phyloP scores from a whole-genome alignment of 2,888 invertebrate genomes.

The Drosophila yooni region DNA sequence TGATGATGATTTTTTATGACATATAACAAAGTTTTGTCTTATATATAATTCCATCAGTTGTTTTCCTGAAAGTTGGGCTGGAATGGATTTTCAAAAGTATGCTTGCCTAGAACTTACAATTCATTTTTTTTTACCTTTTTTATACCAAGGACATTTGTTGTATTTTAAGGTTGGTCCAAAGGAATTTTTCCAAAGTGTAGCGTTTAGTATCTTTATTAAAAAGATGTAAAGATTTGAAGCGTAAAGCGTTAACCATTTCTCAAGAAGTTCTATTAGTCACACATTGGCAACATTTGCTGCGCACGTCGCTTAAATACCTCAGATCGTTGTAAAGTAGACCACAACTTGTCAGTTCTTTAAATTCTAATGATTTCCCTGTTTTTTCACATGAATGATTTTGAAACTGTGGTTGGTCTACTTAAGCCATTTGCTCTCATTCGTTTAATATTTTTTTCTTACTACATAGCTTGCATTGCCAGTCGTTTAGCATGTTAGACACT shows the following conservation, averaged over 20 bases:
- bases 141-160: not conserved
- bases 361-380: not conserved
- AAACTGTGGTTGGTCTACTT: slow-evolving; percentile 8
- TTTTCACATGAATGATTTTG: slow-evolving; percentile 20
- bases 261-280: not conserved
- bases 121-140: not conserved
- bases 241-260: not conserved
- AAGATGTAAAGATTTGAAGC: not conserved
- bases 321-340: not conserved
- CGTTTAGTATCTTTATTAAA: not conserved
- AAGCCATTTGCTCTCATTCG: slow-evolving; percentile 13
- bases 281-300: not conserved
- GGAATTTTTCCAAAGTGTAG: fast-evolving
- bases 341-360: not conserved
- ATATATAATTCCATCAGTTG: not conserved
- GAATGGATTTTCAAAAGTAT: too few species aligned
- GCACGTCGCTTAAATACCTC: not conserved
- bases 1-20: slow-evolving; percentile 14
- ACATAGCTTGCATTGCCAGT: slow-evolving; percentile 31
- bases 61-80: not conserved
- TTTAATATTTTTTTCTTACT: slow-evolving; percentile 8
- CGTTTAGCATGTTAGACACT: slow-evolving; percentile 52
- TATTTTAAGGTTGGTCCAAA: not conserved
- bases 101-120: not conserved
- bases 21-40: not conserved